phyloP scores from a whole-genome alignment of 2,888 invertebrate genomes.

The Nomada hirtipes region DNA sequence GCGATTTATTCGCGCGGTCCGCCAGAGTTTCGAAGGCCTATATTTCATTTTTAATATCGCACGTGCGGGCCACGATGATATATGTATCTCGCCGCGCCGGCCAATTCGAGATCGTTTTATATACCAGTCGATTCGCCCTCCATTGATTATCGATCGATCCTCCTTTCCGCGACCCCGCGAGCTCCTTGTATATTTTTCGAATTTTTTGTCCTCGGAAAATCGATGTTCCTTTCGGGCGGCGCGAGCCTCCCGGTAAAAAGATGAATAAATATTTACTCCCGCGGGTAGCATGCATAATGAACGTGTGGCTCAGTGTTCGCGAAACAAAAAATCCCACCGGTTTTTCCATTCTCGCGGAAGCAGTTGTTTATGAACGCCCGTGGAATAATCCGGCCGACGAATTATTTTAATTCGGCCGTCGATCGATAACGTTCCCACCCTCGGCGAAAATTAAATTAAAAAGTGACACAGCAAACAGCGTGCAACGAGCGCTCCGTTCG shows the following conservation, averaged over 20 bases:
- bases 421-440: too few relatives aligned
- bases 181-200: background rate
- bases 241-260: background rate
- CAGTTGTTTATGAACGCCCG: too few relatives aligned
- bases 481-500: too few relatives aligned
- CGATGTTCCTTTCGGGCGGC: background rate
- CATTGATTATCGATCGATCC: background rate
- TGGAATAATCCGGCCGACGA: too few relatives aligned
- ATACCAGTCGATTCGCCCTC: background rate
- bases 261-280: conserved; percentile 20
- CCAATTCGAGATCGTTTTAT: background rate
- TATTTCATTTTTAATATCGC: conserved; percentile 65
- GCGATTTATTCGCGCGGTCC: conserved; percentile 59
- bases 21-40: conserved; percentile 49
- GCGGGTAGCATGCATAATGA: background rate
- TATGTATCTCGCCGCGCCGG: conserved; percentile 15
- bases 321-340: too few relatives aligned
- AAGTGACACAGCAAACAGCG: too few relatives aligned
- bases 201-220: background rate
- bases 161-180: too few relatives aligned
- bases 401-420: too few relatives aligned
- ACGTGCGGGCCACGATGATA: conserved; percentile 28
- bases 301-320: background rate
- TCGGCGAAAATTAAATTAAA: too few relatives aligned
- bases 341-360: too few relatives aligned